Evolutionary conservation across 2,113 vertebrate genomes (phyloP), one percentile per base, ranked within the genome.

Genomic region (Candoia aspera): DNA sequence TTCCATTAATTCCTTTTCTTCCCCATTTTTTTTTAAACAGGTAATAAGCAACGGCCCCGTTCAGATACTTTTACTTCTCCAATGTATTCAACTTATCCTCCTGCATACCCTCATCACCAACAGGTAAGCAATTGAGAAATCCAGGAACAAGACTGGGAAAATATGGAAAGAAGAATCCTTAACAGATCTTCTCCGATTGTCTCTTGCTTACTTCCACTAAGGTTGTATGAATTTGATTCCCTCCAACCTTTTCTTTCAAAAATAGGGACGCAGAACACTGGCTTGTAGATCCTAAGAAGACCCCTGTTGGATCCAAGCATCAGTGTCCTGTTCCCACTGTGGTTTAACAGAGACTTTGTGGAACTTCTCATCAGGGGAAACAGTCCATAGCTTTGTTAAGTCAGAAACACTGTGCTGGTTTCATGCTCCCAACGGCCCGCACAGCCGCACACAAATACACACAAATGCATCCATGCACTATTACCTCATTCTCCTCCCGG

Each of bases 101-200:
- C 55, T 55, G 91, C 13, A 85, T 42, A 29, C 9, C 29, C 0
- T 17, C 73, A 24, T 0, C 55, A 84, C 60, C 79, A 6, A 0
- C 91, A 11, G 87, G 91, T 92, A 92, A 91, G 91, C 10, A 55
- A 59, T 79, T 19, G 37, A 13, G 29, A 17, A 54, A 12, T 29
- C 23, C 15, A 24, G n/a, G n/a, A 10, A 59, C 11, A 53, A 53
- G 17, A 46, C 13, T 62, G 13, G 58, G 57, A 8, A 29, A n/a
- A 54, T 58, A 59, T 17, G 86, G 17, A 24, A 57, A 13, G 33
- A 58, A 6, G 2, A 26, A n/a, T 54, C 53, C 85, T 55, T 15
- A 55, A 86, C 13, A 55, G 53, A 33, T 55, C 26, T 55, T 33
- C 29, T 86, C 13, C 19, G 29, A 54, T n/a, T 54, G 49, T 53